A percentile compares a stretch with the other conserved stretches of the same genome.
These are phyloP conservation scores for Ptychobarbus kaznakovi DNA, from an alignment of 2,797 vertebrate genomes.

Conservation along the genomic window DNA sequence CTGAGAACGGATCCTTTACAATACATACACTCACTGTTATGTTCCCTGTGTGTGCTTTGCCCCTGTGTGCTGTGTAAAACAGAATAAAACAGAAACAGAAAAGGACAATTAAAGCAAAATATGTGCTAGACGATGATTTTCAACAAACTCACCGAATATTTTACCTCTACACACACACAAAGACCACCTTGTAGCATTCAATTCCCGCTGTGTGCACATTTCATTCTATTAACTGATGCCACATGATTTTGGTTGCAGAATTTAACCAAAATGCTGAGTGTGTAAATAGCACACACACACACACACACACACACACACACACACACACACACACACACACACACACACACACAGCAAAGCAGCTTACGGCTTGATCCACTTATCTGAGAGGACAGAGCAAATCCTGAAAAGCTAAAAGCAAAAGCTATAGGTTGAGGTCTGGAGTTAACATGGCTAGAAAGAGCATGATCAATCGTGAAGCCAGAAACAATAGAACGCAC, in stretches of 20 bases:
- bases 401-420: conserved; percentile 60
- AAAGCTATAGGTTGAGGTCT: conserved; percentile 60
- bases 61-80: not conserved
- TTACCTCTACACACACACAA: conserved; percentile 21
- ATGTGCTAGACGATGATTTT: not conserved
- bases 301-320: conserved; percentile 24
- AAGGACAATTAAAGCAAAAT: not conserved
- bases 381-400: conserved; percentile 63
- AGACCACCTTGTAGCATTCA: conserved; percentile 23
- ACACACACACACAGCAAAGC: conserved; percentile 52
- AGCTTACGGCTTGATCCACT: conserved; percentile 64
- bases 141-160: not conserved
- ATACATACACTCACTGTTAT: not conserved
- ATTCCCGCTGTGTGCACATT: conserved; percentile 13
- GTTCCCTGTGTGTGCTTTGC: not conserved
- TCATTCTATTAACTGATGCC: conserved; percentile 45
- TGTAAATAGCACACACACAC: conserved; percentile 29
- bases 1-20: not conserved
- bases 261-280: conserved; percentile 47
- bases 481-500: conserved; percentile 63
- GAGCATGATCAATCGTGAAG: conserved; percentile 53
- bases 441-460: conserved; percentile 43
- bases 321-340: conserved; percentile 33
- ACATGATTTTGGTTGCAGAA: conserved; percentile 36
- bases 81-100: not conserved